phyloP scores from a whole-genome alignment of 2,797 vertebrate genomes.

The Apogon hyalosoma region DNA sequence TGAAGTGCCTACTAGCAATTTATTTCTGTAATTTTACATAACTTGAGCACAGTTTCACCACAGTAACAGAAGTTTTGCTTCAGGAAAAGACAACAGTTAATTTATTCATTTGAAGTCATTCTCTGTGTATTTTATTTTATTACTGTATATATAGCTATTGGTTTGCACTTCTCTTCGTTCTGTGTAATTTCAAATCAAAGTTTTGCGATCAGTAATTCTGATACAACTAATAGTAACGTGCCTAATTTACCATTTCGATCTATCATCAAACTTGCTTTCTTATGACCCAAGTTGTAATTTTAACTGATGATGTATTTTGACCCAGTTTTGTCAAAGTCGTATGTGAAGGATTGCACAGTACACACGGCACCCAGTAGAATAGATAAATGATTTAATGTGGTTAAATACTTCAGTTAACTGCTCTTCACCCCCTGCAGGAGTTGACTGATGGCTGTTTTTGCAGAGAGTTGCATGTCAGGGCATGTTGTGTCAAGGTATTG shows the following conservation, averaged over 20 bases:
- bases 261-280: neutral
- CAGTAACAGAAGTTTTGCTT: too few species aligned
- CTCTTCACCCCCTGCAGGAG: conserved; percentile 18
- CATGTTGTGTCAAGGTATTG: conserved; percentile 49
- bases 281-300: neutral
- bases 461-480: conserved; percentile 41
- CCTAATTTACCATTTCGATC: neutral
- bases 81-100: too few species aligned
- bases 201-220: too few species aligned
- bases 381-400: conserved; percentile 30
- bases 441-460: conserved; percentile 32
- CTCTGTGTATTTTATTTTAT: too few species aligned
- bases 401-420: conserved; percentile 21
- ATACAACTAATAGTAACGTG: too few species aligned
- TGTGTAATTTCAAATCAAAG: too few species aligned
- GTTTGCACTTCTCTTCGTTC: too few species aligned
- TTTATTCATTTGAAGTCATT: too few species aligned
- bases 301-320: neutral
- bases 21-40: too few species aligned
- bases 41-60: too few species aligned
- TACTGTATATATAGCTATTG: too few species aligned
- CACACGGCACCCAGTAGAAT: conserved; percentile 1
- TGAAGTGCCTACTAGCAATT: too few species aligned
- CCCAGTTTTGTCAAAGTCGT: neutral
- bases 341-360: conserved; percentile 4